A percentile compares a stretch with the other conserved stretches of the same genome.
Conservation (phyloP, 2,113 vertebrate species). For the Apodemus sylvaticus region DNA sequence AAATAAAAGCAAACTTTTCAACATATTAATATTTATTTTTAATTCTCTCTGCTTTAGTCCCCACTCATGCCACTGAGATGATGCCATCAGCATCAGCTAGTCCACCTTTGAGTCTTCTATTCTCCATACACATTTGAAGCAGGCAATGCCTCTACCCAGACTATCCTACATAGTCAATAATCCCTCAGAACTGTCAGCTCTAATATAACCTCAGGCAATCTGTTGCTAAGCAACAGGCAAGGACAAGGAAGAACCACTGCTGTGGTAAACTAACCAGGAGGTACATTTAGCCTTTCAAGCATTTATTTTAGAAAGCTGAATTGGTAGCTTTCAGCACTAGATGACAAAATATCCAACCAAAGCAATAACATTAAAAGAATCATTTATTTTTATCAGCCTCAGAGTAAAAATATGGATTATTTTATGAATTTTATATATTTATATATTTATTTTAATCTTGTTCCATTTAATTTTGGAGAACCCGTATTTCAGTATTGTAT, state of each 20-base stretch:
- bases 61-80: not conserved
- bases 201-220: not conserved
- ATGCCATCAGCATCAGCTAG: not conserved
- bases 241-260: not conserved
- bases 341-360: not conserved
- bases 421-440: not conserved
- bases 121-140: not conserved
- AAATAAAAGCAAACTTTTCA: not conserved
- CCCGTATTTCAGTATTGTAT: not conserved
- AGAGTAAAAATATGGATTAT: not conserved
- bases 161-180: not conserved
- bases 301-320: not conserved
- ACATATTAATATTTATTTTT: not conserved
- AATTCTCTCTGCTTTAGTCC: not conserved
- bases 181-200: not conserved
- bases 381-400: not conserved
- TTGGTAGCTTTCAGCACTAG: not conserved
- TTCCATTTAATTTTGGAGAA: not conserved
- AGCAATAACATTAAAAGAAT: not conserved
- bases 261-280: not conserved
- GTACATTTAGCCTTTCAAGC: not conserved
- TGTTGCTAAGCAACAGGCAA: conserved; percentile 40
- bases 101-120: not conserved
- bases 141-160: not conserved
- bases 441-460: not conserved